Percentiles rank a stretch among this genome's conserved stretches.
These are phyloP conservation scores for Xiphophorus maculatus DNA, from an alignment of 2,113 vertebrate genomes.

Conservation along the genomic window DNA sequence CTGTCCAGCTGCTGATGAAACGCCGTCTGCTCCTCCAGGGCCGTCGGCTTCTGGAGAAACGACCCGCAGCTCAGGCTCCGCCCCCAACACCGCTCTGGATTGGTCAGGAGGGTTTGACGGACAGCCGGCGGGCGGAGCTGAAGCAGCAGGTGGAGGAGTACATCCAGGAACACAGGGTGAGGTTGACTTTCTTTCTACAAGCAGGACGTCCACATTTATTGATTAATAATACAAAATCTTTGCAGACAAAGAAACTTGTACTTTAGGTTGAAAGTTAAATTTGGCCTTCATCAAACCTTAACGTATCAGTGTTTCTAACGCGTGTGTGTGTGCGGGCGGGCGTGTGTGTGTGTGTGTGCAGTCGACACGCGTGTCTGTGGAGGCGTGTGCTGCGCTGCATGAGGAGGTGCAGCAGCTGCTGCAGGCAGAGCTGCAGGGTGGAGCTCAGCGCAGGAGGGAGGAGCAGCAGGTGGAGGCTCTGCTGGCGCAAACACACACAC, in stretches of 20 bases:
- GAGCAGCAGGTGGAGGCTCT: conserved; percentile 54
- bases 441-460: conserved; percentile 30
- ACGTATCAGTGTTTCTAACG: too few species aligned
- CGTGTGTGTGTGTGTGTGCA: background rate
- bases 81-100: conserved; percentile 76
- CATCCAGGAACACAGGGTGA: conserved; percentile 82
- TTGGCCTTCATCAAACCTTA: too few species aligned
- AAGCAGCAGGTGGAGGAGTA: conserved; percentile 87
- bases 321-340: too few species aligned
- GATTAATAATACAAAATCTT: too few species aligned
- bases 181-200: too few species aligned
- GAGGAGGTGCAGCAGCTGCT: conserved; percentile 65
- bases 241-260: too few species aligned
- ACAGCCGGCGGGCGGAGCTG: conserved; percentile 82
- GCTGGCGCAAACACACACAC: conserved; percentile 64
- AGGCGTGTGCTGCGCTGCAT: conserved; percentile 54
- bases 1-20: background rate
- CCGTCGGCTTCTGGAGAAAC: conserved; percentile 83
- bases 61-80: conserved; percentile 59
- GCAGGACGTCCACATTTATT: too few species aligned
- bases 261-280: too few species aligned
- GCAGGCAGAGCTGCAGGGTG: conserved; percentile 38
- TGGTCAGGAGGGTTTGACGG: conserved; percentile 81
- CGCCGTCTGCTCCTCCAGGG: conserved; percentile 69
- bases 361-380: conserved; percentile 26